Evolutionary conservation across 2,888 invertebrate genomes (phyloP).

Genomic region (Galeopsomyia nigrocyanea): DNA sequence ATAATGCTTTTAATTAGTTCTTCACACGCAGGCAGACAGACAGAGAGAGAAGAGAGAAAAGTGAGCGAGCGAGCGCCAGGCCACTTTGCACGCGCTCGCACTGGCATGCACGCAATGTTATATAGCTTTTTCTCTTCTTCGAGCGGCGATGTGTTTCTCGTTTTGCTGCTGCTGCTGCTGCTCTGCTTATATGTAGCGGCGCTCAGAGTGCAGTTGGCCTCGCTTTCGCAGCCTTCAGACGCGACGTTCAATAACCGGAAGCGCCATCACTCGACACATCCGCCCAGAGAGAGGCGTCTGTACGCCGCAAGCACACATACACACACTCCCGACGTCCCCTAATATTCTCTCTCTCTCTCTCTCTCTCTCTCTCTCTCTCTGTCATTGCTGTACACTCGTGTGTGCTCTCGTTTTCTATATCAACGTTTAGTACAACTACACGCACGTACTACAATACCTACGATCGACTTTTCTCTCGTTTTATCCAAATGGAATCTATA

Average conservation of each 20-base stretch:
- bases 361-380: slow-evolving; percentile 27
- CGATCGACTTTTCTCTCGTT: neutral
- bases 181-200: neutral
- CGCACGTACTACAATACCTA: neutral
- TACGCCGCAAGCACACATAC: slow-evolving; percentile 23
- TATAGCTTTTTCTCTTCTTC: slow-evolving; percentile 3
- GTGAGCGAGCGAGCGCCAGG: no score
- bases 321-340: slow-evolving; percentile 34
- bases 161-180: neutral
- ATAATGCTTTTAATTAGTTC: slow-evolving; percentile 50
- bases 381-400: slow-evolving; percentile 26
- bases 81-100: slow-evolving; percentile 1
- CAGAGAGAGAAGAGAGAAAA: no score
- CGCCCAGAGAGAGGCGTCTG: slow-evolving; percentile 56
- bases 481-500: no score
- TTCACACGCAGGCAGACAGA: slow-evolving; percentile 37
- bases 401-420: slow-evolving; percentile 28
- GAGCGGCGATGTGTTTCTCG: neutral
- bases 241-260: slow-evolving; percentile 66
- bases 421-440: neutral
- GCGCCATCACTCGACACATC: slow-evolving; percentile 66
- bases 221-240: slow-evolving; percentile 47
- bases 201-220: slow-evolving; percentile 10
- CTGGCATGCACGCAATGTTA: slow-evolving; percentile 10
- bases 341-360: slow-evolving; percentile 30